A percentile compares a stretch with the other conserved stretches of the same genome.
These are phyloP conservation scores for Acipenser transmontanus DNA, from an alignment of 2,797 vertebrate genomes.

Conservation along the genomic window DNA sequence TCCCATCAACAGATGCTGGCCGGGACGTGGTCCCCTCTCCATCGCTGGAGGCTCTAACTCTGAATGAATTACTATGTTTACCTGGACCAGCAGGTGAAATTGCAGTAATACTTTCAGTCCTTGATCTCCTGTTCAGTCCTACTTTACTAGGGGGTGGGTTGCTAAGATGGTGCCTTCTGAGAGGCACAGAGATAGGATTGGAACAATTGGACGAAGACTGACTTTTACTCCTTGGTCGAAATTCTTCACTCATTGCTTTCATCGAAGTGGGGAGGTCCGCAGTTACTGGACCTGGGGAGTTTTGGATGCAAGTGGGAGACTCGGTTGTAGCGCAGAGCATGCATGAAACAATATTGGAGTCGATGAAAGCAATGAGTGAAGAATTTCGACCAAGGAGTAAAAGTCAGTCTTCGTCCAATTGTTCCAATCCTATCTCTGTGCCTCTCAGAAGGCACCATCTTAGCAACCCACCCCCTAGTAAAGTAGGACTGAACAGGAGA, in stretches of 20 bases:
- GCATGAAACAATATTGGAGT: constrained; percentile 81
- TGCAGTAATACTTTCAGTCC: constrained; percentile 71
- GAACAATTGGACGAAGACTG: constrained; percentile 81
- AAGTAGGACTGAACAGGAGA: constrained; percentile 71
- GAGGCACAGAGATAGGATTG: constrained; percentile 76
- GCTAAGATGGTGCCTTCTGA: constrained; percentile 73
- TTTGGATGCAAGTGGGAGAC: constrained; percentile 87
- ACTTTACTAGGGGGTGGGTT: constrained; percentile 80
- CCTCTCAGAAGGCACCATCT: constrained; percentile 73
- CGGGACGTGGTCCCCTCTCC: constrained; percentile 81
- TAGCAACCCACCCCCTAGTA: constrained; percentile 77
- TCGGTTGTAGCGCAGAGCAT: constrained; percentile 82
- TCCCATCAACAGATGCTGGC: constrained; percentile 76
- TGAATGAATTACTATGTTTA: constrained; percentile 70
- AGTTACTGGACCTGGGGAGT: constrained; percentile 75
- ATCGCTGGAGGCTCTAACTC: constrained; percentile 76
- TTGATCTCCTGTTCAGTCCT: constrained; percentile 67
- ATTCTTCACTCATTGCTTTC: constrained; percentile 82
- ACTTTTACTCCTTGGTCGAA: constrained; percentile 78
- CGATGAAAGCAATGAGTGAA: constrained; percentile 82
- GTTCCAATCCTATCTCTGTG: constrained; percentile 79
- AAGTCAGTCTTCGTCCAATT: constrained; percentile 79
- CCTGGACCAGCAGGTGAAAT: constrained; percentile 66
- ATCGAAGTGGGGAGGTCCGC: constrained; percentile 81
- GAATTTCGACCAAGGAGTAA: constrained; percentile 80